phyloP scores from a whole-genome alignment of 2,797 vertebrate species.

The Rhadinocentrus ornatus region DNA sequence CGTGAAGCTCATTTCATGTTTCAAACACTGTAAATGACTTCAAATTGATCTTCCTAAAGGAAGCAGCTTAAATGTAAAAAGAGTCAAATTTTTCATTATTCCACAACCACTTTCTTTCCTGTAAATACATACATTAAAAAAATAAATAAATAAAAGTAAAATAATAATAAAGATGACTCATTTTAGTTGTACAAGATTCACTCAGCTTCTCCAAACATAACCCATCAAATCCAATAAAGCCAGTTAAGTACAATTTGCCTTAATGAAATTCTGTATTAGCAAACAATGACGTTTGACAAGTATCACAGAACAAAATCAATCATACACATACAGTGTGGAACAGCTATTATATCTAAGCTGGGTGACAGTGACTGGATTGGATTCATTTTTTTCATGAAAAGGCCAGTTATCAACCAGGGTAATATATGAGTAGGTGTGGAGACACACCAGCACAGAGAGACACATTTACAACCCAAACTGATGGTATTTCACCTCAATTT shows the following conservation, averaged over 20 bases:
- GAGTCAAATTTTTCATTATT: neutral
- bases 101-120: neutral
- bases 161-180: neutral
- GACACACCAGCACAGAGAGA: conserved; percentile 26
- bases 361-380: conserved; percentile 22
- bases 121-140: neutral
- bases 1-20: neutral
- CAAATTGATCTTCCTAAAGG: neutral
- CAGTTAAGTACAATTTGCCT: neutral
- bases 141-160: too few species aligned
- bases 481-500: conserved; percentile 44
- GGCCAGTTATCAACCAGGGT: conserved; percentile 41
- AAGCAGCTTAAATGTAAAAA: neutral
- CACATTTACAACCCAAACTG: conserved; percentile 53
- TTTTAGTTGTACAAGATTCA: neutral
- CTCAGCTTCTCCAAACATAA: neutral
- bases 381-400: conserved; percentile 44
- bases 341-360: conserved; percentile 5
- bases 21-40: neutral
- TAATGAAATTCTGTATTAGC: neutral
- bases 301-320: conserved; percentile 14
- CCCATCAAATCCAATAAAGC: neutral
- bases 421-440: conserved; percentile 26
- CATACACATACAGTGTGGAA: neutral
- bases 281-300: conserved; percentile 11